Percentiles rank a stretch among this genome's conserved stretches.
phyloP scores from a whole-genome alignment of 2,888 invertebrate genomes.

The Tillus elongatus region DNA sequence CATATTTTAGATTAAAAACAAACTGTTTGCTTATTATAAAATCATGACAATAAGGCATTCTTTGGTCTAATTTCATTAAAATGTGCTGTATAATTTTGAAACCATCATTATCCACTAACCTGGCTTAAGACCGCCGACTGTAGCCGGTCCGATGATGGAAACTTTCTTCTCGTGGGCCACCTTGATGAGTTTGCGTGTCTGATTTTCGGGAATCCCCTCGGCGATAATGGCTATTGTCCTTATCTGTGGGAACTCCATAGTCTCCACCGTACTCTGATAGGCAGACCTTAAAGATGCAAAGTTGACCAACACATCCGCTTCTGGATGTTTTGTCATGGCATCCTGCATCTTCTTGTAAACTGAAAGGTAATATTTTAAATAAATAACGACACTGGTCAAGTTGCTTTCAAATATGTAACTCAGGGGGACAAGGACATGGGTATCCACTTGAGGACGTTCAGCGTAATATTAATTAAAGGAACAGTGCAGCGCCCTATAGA shows the following conservation, averaged over 20 bases:
- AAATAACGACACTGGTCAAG: no score
- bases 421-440: no score
- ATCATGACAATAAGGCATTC: no score
- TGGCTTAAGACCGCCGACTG: conserved; percentile 95
- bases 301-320: conserved; percentile 91
- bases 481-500: no score
- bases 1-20: no score
- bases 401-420: no score
- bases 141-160: conserved; percentile 63
- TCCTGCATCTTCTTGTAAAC: conserved; percentile 96
- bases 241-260: conserved; percentile 88
- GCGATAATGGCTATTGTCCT: conserved; percentile 97
- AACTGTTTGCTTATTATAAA: no score
- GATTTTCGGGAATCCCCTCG: conserved; percentile 98
- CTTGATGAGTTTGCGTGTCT: conserved; percentile 87
- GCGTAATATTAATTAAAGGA: no score
- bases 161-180: conserved; percentile 67
- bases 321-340: conserved; percentile 89
- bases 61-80: no score
- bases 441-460: no score
- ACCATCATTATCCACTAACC: no score
- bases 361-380: conserved; percentile 15
- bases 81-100: no score
- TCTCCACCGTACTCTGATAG: conserved; percentile 92
- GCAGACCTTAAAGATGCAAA: conserved; percentile 97